Evolutionary conservation across 2,113 vertebrate species (phyloP), one percentile per base, ranked within the genome.

Genomic region (Todiramphus saurophagus): DNA sequence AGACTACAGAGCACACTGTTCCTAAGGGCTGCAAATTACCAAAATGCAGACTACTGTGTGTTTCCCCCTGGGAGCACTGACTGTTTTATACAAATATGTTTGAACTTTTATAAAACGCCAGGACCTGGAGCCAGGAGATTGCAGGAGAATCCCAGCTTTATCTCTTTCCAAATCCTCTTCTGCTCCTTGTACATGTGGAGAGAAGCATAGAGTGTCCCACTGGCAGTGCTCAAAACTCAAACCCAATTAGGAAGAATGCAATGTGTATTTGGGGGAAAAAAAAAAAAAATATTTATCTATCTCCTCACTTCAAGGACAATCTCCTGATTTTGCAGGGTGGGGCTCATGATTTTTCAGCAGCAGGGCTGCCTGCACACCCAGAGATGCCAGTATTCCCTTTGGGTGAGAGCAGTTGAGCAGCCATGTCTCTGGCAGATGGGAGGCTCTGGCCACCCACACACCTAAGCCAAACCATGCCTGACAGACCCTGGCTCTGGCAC

Each of bases 61-160:
- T 84, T 84, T 79, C 5, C 83, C 66, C n/a, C 41, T 64, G 78
- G 83, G 80, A 96, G n/a, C 28, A 35, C 63, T 87, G 83, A 75
- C 74, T 84, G 81, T 64, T 95, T 78, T 68, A 73, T 21, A 89
- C 48, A 95, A 94, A 37, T 82, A 85, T 60, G 31, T 76, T 81
- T 41, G 23, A 85, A 59, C 74, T 91, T 93, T 91, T 59, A 91
- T 93, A 82, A 97, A 95, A 93, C 58, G 66, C 91, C 81, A 92
- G 50, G 53, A 91, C 63, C 74, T 66, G 63, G 58, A 92, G 76
- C 70, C 87, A 94, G 74, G 74, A 87, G 87, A 76, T 37, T 79
- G 25, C 67, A 94, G 83, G 83, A 94, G 66, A 91, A 94, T 89
- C 92, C 39, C 19, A 7, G 74, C 63, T 95, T 96, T 83, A 51